Evolutionary conservation across 2,113 vertebrate species (phyloP), one percentile per base, ranked within the genome.

Genomic region (Toxotes chatareus): DNA sequence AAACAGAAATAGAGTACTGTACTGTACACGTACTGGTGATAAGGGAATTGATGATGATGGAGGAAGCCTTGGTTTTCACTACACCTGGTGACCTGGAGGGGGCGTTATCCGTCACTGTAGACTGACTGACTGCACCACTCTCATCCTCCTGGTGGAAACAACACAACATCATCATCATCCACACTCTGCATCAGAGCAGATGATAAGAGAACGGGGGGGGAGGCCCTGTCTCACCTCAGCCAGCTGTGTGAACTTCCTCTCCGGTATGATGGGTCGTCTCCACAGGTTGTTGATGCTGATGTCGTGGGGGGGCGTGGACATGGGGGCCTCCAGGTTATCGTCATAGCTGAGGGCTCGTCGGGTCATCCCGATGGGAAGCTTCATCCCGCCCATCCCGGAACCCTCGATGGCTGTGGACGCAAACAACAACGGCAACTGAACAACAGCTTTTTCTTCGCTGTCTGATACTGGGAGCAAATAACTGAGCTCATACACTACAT

Each of bases 291-390:
- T 95, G 89, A 95, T 96, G 88, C 95, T 96, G 93, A 99, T 96
- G 93, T 99, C 97, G 0, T 97, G 92, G 5, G 98, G 97, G 16
- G 97, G 97, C 47, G 97, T 97, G 46, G 98, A 97, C 96, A 99
- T 99, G 84, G 98, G 97, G 0, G 96, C 93, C 73, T 99, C 97
- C 76, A 99, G 92, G 80, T 96, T 97, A 73, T 99, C 98, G 9
- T 99, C 98, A 72, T 99, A 99, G 95, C 97, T 99, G 94, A 99
- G 94, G 74, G 97, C 96, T 62, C 98, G 94, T 3, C 98, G 97
- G 19, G 94, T 95, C 94, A 98, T 96, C n/a, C 97, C 96, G 5
- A 97, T 59, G 3, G 98, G 97, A 78, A 99, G 94, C 82, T 96
- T 97, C 97, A 99, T 97, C 89, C 96, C 96, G 21, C 92, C 96